Evolutionary conservation across 2,888 invertebrate species (phyloP).

Genomic region (Conomelus anceps): DNA sequence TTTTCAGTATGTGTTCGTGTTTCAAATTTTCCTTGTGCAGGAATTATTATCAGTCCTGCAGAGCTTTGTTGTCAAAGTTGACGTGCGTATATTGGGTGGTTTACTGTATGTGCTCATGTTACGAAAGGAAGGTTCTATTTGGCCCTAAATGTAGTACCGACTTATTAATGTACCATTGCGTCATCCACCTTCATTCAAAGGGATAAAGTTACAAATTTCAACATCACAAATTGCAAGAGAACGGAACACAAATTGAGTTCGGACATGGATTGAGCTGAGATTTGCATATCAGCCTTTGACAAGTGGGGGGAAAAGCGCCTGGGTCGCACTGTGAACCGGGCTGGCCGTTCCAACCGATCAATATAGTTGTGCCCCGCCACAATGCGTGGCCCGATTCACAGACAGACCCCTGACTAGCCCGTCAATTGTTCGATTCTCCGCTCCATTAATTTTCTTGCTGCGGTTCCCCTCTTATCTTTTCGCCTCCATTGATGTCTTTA

Average conservation of each 20-base stretch:
- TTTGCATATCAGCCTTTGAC: neutral
- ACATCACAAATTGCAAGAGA: neutral
- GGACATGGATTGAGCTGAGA: neutral
- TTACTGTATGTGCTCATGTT: neutral
- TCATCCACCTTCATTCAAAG: neutral
- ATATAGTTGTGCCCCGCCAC: neutral
- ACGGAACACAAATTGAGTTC: neutral
- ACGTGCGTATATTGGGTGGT: no score
- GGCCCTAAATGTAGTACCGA: no score
- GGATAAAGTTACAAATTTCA: neutral
- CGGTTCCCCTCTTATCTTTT: neutral
- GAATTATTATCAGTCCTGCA: no score
- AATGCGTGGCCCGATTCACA: neutral
- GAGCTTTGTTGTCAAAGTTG: no score
- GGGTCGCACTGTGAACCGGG: neutral
- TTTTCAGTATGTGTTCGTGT: no score
- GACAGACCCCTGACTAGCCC: neutral
- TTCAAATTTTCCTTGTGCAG: no score
- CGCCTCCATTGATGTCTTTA: neutral
- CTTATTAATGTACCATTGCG: neutral
- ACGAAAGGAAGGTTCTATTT: neutral
- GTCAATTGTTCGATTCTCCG: neutral
- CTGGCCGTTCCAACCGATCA: neutral
- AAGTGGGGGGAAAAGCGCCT: neutral
- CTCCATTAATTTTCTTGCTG: conserved; percentile 12